These are phyloP conservation scores for Gila robusta DNA, from an alignment of 2,797 vertebrate genomes.

Conservation along the genomic window DNA sequence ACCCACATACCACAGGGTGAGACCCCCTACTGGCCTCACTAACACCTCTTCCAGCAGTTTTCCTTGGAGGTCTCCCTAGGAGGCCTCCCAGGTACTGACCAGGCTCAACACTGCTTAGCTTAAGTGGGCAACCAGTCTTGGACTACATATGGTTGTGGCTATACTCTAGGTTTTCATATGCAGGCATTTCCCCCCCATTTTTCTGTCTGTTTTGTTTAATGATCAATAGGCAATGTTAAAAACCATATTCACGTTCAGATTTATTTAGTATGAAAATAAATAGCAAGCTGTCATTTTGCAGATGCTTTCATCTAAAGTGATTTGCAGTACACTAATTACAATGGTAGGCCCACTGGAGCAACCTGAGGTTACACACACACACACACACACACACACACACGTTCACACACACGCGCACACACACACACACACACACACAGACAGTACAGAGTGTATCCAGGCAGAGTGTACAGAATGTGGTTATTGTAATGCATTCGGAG, in stretches of 20 bases:
- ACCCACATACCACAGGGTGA: neutral
- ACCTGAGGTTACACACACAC: neutral
- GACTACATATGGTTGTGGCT: neutral
- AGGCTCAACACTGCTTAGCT: neutral
- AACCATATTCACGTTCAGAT: neutral
- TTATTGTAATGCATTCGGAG: no score
- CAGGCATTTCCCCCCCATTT: no score
- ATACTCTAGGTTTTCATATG: neutral
- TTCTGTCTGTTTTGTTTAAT: neutral
- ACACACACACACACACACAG: no score
- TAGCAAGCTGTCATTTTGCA: neutral
- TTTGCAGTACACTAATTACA: neutral
- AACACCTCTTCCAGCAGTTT: neutral
- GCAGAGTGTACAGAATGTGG: no score
- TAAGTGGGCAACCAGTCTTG: neutral
- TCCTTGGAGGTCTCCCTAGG: neutral
- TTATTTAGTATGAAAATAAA: neutral
- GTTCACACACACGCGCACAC: no score
- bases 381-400: neutral
- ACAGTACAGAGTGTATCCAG: neutral
- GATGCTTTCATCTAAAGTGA: neutral
- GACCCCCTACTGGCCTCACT: neutral
- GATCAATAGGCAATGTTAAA: neutral
- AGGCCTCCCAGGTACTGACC: neutral
- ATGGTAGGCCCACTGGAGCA: conserved; percentile 8